A percentile compares a stretch with the other conserved stretches of the same genome.
phyloP scores from a whole-genome alignment of 2,888 invertebrate species.

The Tetramorium bicarinatum region DNA sequence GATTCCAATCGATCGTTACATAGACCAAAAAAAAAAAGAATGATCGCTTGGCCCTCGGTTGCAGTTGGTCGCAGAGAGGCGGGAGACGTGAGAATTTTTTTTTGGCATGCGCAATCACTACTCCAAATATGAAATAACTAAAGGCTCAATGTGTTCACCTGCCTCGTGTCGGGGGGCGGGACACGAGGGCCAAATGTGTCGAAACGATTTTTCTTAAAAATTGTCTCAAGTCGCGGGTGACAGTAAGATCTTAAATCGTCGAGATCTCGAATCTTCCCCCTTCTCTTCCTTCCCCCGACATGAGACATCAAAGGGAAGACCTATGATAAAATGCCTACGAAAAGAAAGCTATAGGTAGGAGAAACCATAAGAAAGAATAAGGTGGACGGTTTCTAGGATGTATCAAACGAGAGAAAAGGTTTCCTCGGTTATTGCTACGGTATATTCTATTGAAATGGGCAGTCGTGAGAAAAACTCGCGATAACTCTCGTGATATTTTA shows the following conservation, averaged over 20 bases:
- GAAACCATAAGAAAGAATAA: constrained; percentile 75
- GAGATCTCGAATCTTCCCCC: background rate
- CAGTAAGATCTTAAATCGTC: background rate
- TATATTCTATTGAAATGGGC: constrained; percentile 60
- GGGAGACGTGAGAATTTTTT: constrained; percentile 85
- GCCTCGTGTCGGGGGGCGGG: constrained; percentile 70
- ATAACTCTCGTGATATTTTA: constrained; percentile 37
- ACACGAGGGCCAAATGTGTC: constrained; percentile 25
- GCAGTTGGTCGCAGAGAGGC: constrained; percentile 85
- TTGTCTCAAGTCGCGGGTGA: background rate
- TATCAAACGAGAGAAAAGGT: constrained; percentile 51
- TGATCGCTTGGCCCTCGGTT: constrained; percentile 82
- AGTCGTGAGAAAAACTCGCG: constrained; percentile 56
- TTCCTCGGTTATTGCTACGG: constrained; percentile 56
- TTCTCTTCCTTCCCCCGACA: constrained; percentile 68
- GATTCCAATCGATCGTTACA: constrained; percentile 73
- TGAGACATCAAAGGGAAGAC: constrained; percentile 82
- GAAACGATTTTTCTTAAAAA: background rate
- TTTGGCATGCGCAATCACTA: constrained; percentile 86
- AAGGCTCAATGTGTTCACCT: constrained; percentile 83
- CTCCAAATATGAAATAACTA: constrained; percentile 86
- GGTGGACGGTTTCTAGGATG: constrained; percentile 57
- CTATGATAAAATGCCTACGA: constrained; percentile 83
- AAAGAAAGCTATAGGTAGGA: constrained; percentile 79
- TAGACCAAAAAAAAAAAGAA: constrained; percentile 66